phyloP scores from a whole-genome alignment of 1,140 invertebrate species.

The Leptopilina boulardi region DNA sequence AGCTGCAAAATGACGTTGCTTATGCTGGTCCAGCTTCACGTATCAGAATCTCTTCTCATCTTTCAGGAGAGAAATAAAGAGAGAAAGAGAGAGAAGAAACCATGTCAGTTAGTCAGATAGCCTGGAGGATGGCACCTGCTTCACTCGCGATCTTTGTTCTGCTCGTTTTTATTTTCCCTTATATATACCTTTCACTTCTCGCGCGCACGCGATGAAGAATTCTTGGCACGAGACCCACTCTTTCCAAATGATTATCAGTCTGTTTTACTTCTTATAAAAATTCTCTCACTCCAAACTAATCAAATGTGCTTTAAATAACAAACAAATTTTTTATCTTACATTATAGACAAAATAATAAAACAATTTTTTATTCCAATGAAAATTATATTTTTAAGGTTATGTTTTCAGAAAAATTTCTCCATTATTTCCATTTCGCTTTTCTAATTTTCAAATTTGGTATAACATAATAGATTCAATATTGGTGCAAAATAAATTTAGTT shows the following conservation, averaged over 20 bases:
- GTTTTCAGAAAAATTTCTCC: too few species aligned
- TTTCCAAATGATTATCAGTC: constrained; percentile 22
- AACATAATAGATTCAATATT: too few species aligned
- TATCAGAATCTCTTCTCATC: constrained; percentile 48
- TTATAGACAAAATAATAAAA: too few species aligned
- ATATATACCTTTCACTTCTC: constrained; percentile 41
- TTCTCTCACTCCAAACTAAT: neutral
- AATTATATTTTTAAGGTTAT: too few species aligned
- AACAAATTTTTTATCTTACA: too few species aligned
- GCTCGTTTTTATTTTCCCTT: constrained; percentile 43
- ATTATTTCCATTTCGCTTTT: too few species aligned
- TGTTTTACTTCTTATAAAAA: neutral
- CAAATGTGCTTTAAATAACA: too few species aligned
- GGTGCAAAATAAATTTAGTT: too few species aligned
- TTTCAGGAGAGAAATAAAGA: too few species aligned
- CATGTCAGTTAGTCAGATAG: constrained; percentile 44
- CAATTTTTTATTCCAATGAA: too few species aligned
- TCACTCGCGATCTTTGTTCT: constrained; percentile 44
- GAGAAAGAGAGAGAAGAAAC: too few species aligned
- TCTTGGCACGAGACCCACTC: constrained; percentile 36
- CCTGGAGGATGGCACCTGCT: constrained; percentile 54
- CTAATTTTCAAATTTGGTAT: too few species aligned
- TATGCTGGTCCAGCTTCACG: constrained; percentile 45
- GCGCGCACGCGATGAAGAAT: constrained; percentile 45
- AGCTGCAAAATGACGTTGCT: constrained; percentile 43